A percentile compares a stretch with the other conserved stretches of the same genome.
These are phyloP conservation scores for Drosophila sp. DNA, from an alignment of 1,140 invertebrate genomes.

Conservation along the genomic window DNA sequence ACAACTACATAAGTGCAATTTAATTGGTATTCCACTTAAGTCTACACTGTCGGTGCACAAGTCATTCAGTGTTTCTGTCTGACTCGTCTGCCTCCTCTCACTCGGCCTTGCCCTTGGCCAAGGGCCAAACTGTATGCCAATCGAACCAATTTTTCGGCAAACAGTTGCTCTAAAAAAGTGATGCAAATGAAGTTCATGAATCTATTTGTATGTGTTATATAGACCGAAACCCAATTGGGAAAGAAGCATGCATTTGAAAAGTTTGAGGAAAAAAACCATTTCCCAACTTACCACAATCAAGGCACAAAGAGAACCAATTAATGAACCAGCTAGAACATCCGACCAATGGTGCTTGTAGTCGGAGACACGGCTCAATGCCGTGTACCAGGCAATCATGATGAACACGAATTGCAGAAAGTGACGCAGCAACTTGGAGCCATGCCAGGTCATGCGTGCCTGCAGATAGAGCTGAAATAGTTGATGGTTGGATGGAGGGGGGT, in stretches of 20 bases:
- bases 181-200: conserved; percentile 37
- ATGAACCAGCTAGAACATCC: conserved; percentile 86
- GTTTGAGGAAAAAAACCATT: not conserved
- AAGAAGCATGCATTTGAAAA: too few relatives aligned
- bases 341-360: conserved; percentile 98
- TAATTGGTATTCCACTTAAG: conserved; percentile 50
- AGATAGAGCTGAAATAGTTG: conserved; percentile 89
- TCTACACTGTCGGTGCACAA: conserved; percentile 29
- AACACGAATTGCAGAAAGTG: conserved; percentile 90
- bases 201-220: not conserved
- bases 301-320: conserved; percentile 85
- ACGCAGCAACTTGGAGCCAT: conserved; percentile 88
- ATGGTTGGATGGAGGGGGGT: conserved; percentile 21
- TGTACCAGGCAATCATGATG: conserved; percentile 90
- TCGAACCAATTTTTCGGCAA: conserved; percentile 72
- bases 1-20: conserved; percentile 17
- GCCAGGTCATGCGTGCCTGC: conserved; percentile 90
- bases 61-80: conserved; percentile 21
- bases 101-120: conserved; percentile 49
- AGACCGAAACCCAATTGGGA: not conserved
- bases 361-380: conserved; percentile 92
- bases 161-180: conserved; percentile 69
- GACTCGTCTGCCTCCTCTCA: conserved; percentile 26
- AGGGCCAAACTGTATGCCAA: conserved; percentile 71
- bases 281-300: conserved; percentile 85